Percentiles rank a stretch among this genome's conserved stretches.
phyloP scores from a whole-genome alignment of 2,113 vertebrate genomes.

The Sapajus apella region DNA sequence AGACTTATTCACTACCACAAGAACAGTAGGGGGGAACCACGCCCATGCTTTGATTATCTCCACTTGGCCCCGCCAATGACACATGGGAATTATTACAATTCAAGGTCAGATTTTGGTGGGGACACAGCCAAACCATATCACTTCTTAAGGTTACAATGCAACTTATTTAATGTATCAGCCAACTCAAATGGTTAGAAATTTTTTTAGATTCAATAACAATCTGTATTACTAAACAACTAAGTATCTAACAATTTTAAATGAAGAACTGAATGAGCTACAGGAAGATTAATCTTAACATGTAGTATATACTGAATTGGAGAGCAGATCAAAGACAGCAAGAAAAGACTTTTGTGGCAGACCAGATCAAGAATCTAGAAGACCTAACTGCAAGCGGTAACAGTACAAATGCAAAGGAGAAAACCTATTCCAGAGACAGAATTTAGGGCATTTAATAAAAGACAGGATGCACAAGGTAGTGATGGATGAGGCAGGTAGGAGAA shows the following conservation, averaged over 20 bases:
- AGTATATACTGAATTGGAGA: neutral
- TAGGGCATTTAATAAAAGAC: neutral
- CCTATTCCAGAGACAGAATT: neutral
- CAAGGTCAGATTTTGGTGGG: no score
- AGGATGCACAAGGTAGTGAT: neutral
- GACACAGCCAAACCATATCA: no score
- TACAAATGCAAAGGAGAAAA: constrained; percentile 40
- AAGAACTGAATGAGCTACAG: neutral
- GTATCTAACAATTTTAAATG: neutral
- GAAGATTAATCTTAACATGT: constrained; percentile 1
- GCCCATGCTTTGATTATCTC: no score
- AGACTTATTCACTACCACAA: no score
- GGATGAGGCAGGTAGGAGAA: neutral
- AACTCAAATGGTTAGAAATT: constrained; percentile 4
- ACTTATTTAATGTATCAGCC: neutral
- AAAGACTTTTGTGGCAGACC: neutral
- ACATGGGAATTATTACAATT: no score
- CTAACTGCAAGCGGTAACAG: neutral
- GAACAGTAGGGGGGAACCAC: no score
- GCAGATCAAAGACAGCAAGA: neutral
- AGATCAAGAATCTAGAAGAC: neutral
- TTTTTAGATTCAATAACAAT: neutral
- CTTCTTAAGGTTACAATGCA: neutral
- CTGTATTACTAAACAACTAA: neutral
- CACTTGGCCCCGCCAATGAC: no score